Percentiles rank a stretch among this genome's conserved stretches.
Evolutionary conservation across 2,888 invertebrate species (phyloP).

Genomic region (Auanema sp.): DNA sequence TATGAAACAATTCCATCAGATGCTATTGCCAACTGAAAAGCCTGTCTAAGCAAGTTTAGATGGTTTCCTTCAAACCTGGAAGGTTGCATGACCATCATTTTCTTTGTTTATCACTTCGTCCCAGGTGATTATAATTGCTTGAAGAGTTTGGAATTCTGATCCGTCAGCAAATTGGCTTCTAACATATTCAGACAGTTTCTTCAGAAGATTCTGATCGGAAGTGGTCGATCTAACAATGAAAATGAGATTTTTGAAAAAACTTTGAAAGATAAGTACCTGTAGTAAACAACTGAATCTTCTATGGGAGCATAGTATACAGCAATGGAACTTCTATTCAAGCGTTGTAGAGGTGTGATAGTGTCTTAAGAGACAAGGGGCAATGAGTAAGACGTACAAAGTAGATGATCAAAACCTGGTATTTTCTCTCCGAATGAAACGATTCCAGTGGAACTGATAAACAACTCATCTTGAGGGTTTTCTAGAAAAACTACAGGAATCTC

Average conservation of each 20-base stretch:
- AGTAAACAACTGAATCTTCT: conserved; percentile 41
- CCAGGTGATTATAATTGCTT: conserved; percentile 87
- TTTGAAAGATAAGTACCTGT: conserved; percentile 24
- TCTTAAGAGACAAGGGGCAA: conserved; percentile 6
- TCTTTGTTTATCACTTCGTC: conserved; percentile 68
- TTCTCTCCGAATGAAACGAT: conserved; percentile 48
- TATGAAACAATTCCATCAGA: conserved; percentile 81
- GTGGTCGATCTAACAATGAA: conserved; percentile 32
- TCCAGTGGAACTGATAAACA: conserved; percentile 55
- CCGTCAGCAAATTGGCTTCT: conserved; percentile 77
- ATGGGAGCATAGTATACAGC: conserved; percentile 51
- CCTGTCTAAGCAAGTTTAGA: not conserved
- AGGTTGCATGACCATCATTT: conserved; percentile 70
- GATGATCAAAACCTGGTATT: conserved; percentile 26
- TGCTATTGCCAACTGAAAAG: conserved; percentile 73
- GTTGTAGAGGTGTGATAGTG: conserved; percentile 23
- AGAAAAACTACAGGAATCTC: conserved; percentile 46
- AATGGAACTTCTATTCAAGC: conserved; percentile 36
- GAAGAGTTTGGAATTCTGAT: conserved; percentile 75
- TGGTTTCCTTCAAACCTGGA: conserved; percentile 68
- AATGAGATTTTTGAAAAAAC: conserved; percentile 10
- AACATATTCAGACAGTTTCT: conserved; percentile 68
- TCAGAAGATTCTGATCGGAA: conserved; percentile 35
- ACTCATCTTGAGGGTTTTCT: conserved; percentile 37
- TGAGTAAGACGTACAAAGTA: not conserved